phyloP scores from a whole-genome alignment of 2,113 vertebrate genomes.

The Ailuropoda melanoleuca region DNA sequence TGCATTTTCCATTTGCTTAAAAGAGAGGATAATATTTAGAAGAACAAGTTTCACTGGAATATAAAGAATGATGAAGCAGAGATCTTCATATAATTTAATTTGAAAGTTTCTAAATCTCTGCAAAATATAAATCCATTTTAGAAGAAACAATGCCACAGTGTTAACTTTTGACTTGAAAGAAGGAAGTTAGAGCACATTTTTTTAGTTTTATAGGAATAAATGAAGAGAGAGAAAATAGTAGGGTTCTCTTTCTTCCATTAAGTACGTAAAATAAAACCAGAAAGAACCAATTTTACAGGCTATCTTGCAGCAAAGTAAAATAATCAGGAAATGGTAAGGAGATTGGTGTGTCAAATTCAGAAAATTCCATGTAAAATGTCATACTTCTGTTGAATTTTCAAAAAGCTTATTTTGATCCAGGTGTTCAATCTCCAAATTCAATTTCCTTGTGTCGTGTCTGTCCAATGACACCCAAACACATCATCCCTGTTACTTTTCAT shows the following conservation, averaged over 20 bases:
- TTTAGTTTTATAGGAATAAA: neutral
- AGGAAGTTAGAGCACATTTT: neutral
- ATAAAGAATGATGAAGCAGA: neutral
- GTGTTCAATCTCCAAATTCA: neutral
- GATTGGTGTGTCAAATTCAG: neutral
- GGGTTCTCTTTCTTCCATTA: neutral
- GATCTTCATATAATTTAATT: neutral
- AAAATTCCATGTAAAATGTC: neutral
- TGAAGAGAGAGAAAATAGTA: neutral
- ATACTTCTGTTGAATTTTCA: neutral
- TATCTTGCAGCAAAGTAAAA: neutral
- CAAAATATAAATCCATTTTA: conserved; percentile 6
- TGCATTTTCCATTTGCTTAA: neutral
- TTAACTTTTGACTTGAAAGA: neutral
- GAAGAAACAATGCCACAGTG: neutral
- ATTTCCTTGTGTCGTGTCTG: neutral
- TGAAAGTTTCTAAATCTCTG: neutral
- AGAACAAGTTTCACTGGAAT: neutral
- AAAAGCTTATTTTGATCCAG: neutral
- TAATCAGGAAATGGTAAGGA: neutral
- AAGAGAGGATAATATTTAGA: neutral
- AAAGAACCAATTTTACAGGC: neutral
- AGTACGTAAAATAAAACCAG: neutral
- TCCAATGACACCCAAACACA: neutral
- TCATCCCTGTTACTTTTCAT: neutral